Base-by-base conservation (phyloP, 1,140 invertebrate species). In the Formica exsecta region DNA sequence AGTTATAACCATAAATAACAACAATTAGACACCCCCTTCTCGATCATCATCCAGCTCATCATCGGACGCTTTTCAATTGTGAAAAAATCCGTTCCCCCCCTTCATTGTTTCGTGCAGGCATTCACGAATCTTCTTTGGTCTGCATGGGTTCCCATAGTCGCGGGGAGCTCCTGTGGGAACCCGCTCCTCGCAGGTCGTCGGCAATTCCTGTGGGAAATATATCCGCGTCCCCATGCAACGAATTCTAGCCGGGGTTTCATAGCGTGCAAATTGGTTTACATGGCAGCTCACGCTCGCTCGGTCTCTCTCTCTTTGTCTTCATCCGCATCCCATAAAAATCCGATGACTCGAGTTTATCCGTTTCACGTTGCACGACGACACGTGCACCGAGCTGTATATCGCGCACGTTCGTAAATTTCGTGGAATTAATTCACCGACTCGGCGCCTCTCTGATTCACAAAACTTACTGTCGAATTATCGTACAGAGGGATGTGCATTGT, bases 221-320 rank as follows among this genome's bases (percentile, higher is more conserved):
- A 94, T 94, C 92, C 91, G 80, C 87, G 86, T 89, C 89, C 91
- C 79, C 86, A 44, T 89, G 87, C 86, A 74, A 87, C 91, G 91
- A 89, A 94, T 92, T 91, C 89, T 91, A 91, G 92, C 89, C 87
- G 90, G 89, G 85, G 89, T 87, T 93, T 92, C 91, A 91, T 92
- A 87, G 93, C 92, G 93, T 92, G 92, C 92, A 94, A 95, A 95
- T 94, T 94, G 93, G 93, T 95, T 95, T 94, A 94, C 94, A 94
- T 79, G 92, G 80, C 81, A 89, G 89, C 51, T 86, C 70, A 19
- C 75, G 22, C 75, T 81, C 73, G 25, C 70, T 41, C 80, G 41
- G 36, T 70, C 44, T 48, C 48, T 51, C 8, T 44, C 9, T 44
- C 41, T 44, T 36, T 54, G 19, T 68, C 19, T 41, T 13, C 44